Base-by-base conservation (phyloP, 1,140 invertebrate species). In the Drosophila lini region DNA sequence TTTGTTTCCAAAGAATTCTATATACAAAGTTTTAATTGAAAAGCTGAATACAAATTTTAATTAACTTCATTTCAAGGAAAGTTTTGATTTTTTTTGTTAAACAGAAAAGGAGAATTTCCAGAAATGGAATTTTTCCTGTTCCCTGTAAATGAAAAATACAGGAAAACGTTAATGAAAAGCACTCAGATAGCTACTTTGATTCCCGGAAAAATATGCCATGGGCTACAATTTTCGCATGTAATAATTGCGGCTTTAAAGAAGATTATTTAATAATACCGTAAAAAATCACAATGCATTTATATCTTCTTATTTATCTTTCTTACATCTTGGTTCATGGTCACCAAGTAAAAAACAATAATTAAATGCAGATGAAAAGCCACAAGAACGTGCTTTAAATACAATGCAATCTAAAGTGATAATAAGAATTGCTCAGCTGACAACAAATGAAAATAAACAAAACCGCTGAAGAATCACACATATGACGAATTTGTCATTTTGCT, bases 401-500 rank as follows among this genome's bases (percentile, higher is more conserved):
- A 34, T 34, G 48, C n/a, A 34, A 52, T 19, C 48, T 8, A 0
- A 6, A 34, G 5, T 19, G 31, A 34, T 36, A 34, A 34, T 10
- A 13, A 19, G 48, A 52, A 52, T 34, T 34, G n/a, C 32, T 16
- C n/a, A 59, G 57, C 19, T 25, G 5, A 3, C 59, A 41, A 22
- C 36, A 16, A 15, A 45, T 36, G 32, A 31, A 28, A 11, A 42
- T 10, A 31, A 15, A n/a, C 19, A 25, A 48, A 60, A 19, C 42
- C 19, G 1, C 52, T 38, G 34, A 38, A 47, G 8, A 16, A 63
- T 25, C 11, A 40, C 32, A 28, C 7, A 47, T 62, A 36, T 59
- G 31, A 40, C 31, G 31, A 55, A 79, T 53, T 41, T 31, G 65
- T 34, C 28, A 57, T 58, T 59, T 74, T 42, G 15, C 19, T 34